Conservation (phyloP, 2,888 invertebrate species). For the Cynaeus angustus region DNA sequence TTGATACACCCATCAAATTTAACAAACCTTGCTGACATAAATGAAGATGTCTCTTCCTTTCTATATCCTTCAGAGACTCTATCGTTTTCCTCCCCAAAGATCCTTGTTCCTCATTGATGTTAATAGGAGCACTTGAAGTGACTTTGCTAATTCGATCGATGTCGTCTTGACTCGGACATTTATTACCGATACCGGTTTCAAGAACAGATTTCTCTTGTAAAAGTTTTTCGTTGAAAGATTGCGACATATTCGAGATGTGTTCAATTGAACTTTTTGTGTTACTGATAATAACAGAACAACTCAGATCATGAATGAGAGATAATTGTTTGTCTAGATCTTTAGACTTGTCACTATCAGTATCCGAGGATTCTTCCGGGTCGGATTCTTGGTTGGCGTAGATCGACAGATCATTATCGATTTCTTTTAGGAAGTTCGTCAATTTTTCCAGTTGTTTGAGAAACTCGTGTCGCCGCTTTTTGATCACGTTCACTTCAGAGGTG, state of each 20-base stretch:
- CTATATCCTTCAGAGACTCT: conserved; percentile 92
- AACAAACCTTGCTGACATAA: conserved; percentile 92
- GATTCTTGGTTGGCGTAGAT: conserved; percentile 66
- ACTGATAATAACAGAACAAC: conserved; percentile 68
- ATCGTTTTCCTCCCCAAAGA: conserved; percentile 85
- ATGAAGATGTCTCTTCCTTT: conserved; percentile 88
- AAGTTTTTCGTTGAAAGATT: conserved; percentile 70
- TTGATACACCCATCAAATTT: conserved; percentile 21
- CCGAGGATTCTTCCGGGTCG: conserved; percentile 68
- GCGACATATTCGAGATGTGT: conserved; percentile 68
- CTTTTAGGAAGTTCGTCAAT: conserved; percentile 78
- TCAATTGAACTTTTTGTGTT: conserved; percentile 62
- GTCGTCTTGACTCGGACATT: conserved; percentile 85
- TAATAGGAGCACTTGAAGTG: conserved; percentile 87
- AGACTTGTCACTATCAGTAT: conserved; percentile 75
- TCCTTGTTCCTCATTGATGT: conserved; percentile 80
- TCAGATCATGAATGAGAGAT: conserved; percentile 65
- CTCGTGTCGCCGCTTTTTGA: conserved; percentile 79
- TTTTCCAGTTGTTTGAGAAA: conserved; percentile 80
- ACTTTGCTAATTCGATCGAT: conserved; percentile 92
- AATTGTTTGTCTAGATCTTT: conserved; percentile 70
- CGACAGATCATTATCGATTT: conserved; percentile 80
- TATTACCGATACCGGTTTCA: conserved; percentile 66
- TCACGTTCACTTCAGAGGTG: conserved; percentile 79
- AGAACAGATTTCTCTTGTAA: conserved; percentile 69